Percentiles rank a stretch among this genome's conserved stretches.
These are phyloP conservation scores for Bergia sp. DNA, from an alignment of 92 coral and sea anemone genomes.

Conservation along the genomic window DNA sequence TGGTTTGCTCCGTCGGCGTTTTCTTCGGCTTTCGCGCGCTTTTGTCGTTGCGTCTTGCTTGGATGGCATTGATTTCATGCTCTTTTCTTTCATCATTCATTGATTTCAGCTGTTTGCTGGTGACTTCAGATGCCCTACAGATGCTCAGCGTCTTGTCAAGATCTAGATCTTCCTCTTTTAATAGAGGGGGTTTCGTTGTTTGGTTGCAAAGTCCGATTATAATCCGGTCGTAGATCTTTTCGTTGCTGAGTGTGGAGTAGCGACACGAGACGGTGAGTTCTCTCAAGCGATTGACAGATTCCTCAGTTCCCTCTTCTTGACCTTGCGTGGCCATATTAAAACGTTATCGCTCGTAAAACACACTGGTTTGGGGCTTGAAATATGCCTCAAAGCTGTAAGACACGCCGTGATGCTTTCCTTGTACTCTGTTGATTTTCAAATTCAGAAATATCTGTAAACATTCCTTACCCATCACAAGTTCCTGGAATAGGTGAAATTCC, in stretches of 20 bases:
- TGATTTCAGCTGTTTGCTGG: conserved; percentile 38
- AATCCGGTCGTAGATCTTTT: conserved; percentile 17
- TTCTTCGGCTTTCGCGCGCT: neutral
- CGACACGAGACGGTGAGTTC: neutral
- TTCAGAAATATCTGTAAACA: conserved; percentile 16
- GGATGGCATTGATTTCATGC: conserved; percentile 14
- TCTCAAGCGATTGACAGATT: conserved; percentile 15
- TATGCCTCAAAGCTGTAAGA: conserved; percentile 7
- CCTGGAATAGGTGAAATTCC: conserved; percentile 45
- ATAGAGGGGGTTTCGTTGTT: conserved; percentile 33
- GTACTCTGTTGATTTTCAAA: neutral
- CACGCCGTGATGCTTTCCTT: conserved; percentile 21
- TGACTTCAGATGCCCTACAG: conserved; percentile 26
- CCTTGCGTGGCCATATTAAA: conserved; percentile 18
- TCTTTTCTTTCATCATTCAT: conserved; percentile 42
- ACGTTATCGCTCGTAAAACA: neutral
- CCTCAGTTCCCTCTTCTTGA: conserved; percentile 28
- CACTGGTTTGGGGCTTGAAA: conserved; percentile 9
- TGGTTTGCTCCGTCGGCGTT: neutral
- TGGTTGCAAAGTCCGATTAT: conserved; percentile 39
- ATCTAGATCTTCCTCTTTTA: conserved; percentile 44
- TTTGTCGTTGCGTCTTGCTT: neutral
- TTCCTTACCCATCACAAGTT: conserved; percentile 21
- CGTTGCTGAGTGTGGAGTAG: conserved; percentile 2
- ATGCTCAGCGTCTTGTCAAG: conserved; percentile 46